These are phyloP conservation scores for Andrena hattorfiana DNA, from an alignment of 2,888 invertebrate species.

Conservation along the genomic window DNA sequence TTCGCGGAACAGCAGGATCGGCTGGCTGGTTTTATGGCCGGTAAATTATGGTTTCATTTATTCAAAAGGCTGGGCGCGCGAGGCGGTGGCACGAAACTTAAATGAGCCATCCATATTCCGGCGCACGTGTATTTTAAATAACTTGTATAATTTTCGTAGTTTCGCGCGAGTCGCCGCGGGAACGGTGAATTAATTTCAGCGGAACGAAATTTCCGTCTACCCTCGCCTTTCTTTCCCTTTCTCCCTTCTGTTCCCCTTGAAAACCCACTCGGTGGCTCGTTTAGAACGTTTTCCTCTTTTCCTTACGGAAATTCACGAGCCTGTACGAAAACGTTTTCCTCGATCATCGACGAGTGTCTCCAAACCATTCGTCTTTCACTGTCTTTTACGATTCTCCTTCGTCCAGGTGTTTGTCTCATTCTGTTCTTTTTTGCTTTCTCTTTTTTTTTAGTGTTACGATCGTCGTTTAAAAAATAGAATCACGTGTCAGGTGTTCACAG, in stretches of 20 bases:
- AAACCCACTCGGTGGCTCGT: neutral
- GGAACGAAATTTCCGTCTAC: slow-evolving; percentile 14
- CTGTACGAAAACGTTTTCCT: neutral
- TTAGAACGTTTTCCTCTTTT: neutral
- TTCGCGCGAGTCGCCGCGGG: neutral
- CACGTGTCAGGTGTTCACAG: neutral
- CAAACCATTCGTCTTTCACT: neutral
- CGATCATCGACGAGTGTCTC: neutral
- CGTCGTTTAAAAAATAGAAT: neutral
- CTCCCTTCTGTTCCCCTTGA: neutral
- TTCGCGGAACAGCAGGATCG: slow-evolving; percentile 26
- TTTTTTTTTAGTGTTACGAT: neutral
- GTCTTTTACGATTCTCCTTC: neutral
- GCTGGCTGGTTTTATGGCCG: slow-evolving; percentile 7
- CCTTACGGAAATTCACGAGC: neutral
- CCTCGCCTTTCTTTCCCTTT: neutral
- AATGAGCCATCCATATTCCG: slow-evolving; percentile 38
- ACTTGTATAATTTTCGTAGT: slow-evolving; percentile 33
- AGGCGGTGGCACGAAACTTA: slow-evolving; percentile 16
- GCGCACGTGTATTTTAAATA: slow-evolving; percentile 35
- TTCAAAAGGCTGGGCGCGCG: slow-evolving; percentile 29
- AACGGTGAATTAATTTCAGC: slow-evolving; percentile 31
- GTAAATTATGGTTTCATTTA: slow-evolving; percentile 47
- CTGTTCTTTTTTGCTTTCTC: neutral
- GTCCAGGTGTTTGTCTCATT: neutral